Percentiles rank a stretch among this genome's conserved stretches.
Evolutionary conservation across 2,797 vertebrate genomes (phyloP).

Genomic region (Chiloscyllium punctatum): DNA sequence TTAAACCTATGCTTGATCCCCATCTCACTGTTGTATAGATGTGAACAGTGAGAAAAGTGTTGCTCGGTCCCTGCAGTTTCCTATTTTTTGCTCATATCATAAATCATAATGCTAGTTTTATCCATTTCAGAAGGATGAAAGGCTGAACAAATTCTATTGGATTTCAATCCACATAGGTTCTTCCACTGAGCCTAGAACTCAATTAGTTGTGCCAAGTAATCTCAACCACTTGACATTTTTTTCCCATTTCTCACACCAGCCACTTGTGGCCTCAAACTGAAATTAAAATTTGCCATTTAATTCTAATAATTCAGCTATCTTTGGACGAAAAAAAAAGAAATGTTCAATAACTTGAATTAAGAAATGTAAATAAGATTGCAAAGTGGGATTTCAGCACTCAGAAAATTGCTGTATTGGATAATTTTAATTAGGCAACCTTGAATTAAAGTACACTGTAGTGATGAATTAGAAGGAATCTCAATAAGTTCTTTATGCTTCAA

Average conservation of each 20-base stretch:
- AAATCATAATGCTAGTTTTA: not conserved
- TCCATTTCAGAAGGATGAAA: not conserved
- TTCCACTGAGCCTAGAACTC: not conserved
- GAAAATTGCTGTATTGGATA: not conserved
- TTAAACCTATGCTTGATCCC: not conserved
- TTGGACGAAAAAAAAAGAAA: not conserved
- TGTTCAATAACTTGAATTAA: not conserved
- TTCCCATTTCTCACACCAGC: not conserved
- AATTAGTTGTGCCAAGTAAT: not conserved
- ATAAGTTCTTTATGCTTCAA: not conserved
- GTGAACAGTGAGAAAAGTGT: not conserved
- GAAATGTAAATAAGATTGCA: not conserved
- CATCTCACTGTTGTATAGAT: not conserved
- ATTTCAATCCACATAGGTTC: not conserved
- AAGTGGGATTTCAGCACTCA: not conserved
- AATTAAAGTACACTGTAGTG: not conserved
- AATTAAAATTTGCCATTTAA: not conserved
- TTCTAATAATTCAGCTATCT: not conserved
- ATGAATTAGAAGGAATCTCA: not conserved
- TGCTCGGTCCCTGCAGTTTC: not conserved
- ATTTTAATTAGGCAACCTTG: conserved; percentile 15
- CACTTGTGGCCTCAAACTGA: not conserved
- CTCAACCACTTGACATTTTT: not conserved
- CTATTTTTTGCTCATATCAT: not conserved
- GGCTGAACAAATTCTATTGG: not conserved